A percentile compares a stretch with the other conserved stretches of the same genome.
Evolutionary conservation across 2,797 vertebrate genomes (phyloP).

Genomic region (Calcarius lapponicus): DNA sequence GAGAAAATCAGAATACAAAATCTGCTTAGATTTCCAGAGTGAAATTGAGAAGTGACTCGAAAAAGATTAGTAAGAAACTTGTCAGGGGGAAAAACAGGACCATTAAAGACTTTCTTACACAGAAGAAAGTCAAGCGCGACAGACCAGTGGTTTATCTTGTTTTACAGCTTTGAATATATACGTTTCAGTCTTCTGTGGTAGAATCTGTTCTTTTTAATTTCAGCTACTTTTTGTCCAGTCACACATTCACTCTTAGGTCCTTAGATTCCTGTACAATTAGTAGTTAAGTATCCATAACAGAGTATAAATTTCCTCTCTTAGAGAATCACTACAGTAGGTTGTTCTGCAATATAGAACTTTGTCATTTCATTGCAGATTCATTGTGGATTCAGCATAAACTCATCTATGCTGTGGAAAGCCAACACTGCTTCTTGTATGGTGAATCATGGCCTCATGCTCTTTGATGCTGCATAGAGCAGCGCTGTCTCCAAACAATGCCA

Average conservation of each 20-base stretch:
- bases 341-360: neutral
- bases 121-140: neutral
- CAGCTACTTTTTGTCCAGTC: neutral
- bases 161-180: neutral
- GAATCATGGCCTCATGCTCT: neutral
- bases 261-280: neutral
- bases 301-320: neutral
- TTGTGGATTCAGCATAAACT: neutral
- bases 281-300: neutral
- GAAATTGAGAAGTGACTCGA: slow-evolving; percentile 8
- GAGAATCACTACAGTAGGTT: neutral
- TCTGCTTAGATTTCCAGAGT: slow-evolving; percentile 3
- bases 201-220: neutral
- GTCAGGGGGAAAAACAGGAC: neutral
- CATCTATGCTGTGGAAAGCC: neutral
- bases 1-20: slow-evolving; percentile 16
- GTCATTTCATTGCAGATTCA: neutral
- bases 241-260: neutral
- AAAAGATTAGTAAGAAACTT: neutral
- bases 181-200: neutral
- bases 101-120: neutral
- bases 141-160: neutral
- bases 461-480: neutral
- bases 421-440: neutral
- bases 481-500: neutral